A percentile compares a stretch with the other conserved stretches of the same genome.
Evolutionary conservation across 1,140 invertebrate species (phyloP).

Genomic region (Aphaenogaster rudis): DNA sequence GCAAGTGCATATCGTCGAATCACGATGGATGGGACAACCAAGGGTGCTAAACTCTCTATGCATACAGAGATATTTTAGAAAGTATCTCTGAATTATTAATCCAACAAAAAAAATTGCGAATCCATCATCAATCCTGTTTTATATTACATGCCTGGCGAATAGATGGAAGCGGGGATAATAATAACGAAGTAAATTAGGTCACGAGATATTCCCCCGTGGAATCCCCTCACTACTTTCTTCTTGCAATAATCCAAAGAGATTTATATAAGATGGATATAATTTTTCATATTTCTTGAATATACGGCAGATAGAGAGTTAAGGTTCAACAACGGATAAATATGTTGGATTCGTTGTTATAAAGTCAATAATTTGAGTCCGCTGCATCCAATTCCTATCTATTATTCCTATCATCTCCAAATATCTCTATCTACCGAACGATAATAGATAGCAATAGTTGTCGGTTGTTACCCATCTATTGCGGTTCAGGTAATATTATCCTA

Average conservation of each 20-base stretch:
- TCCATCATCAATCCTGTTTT: neutral
- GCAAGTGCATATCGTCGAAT: conserved; percentile 57
- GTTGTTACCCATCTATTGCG: neutral
- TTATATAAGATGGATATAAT: neutral
- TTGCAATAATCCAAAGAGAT: neutral
- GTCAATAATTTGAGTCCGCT: neutral
- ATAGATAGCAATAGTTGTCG: neutral
- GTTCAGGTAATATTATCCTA: neutral
- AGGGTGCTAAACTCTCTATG: neutral
- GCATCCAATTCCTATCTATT: neutral
- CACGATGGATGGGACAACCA: conserved; percentile 19
- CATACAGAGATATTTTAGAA: neutral
- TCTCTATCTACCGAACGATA: neutral
- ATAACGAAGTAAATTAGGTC: neutral
- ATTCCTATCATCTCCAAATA: conserved; percentile 15
- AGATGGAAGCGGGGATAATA: neutral
- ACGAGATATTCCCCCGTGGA: neutral
- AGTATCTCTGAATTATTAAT: conserved; percentile 27
- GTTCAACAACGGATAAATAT: neutral
- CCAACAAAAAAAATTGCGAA: conserved; percentile 21
- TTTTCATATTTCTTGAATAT: neutral
- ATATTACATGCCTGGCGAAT: neutral
- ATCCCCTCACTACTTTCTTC: neutral
- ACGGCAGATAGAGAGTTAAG: neutral
- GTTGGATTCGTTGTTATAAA: neutral